Evolutionary conservation across 2,888 invertebrate species (phyloP), one percentile per base, ranked within the genome.

Genomic region (Acleris laterana): DNA sequence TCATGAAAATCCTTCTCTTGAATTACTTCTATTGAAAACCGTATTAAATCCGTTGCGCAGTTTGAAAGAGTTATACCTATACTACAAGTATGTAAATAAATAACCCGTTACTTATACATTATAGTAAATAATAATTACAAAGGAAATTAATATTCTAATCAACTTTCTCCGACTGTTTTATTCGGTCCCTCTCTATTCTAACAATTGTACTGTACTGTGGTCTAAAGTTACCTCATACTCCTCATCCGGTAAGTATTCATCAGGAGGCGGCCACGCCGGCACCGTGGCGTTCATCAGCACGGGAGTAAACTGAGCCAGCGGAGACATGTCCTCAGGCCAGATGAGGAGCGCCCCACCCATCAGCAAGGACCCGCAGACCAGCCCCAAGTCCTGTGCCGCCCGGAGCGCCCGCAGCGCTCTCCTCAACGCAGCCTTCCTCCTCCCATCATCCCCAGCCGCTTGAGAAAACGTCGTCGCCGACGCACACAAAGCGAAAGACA

Each of bases 401-500:
- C 92, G 79, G 5, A 93, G 79, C 22, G 89, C 93, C 32, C 93
- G 77, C 48, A 92, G 64, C 1, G 89, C 82, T 77, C 94, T 73
- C 73, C 93, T 69, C 71, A 94, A 62, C 69, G 91, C 80, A 69
- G 87, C 74, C 76, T 91, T 80, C 60, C 89, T 77, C 61, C 90
- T 84, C 7, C 76, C 72, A 65, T 93, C 93, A 75, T 93, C 93
- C 63, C 91, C 90, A 0, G 90, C 89, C 0, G 93, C 90, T 76
- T 94, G 94, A 1, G 94, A 91, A 20, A 94, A 78, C 1, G 94
- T 90, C n/a, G 94, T 94, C 3, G 94, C 91, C 2, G 94, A 93
- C 1, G 94, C 93, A 1, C 94, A 93, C 48, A 95, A 74, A 0
- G 94, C 93, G 32, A 95, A 80, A 0, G 94, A 94, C 77, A 94